Evolutionary conservation across 2,888 invertebrate genomes (phyloP).

Genomic region (Drosophila vallismaia): DNA sequence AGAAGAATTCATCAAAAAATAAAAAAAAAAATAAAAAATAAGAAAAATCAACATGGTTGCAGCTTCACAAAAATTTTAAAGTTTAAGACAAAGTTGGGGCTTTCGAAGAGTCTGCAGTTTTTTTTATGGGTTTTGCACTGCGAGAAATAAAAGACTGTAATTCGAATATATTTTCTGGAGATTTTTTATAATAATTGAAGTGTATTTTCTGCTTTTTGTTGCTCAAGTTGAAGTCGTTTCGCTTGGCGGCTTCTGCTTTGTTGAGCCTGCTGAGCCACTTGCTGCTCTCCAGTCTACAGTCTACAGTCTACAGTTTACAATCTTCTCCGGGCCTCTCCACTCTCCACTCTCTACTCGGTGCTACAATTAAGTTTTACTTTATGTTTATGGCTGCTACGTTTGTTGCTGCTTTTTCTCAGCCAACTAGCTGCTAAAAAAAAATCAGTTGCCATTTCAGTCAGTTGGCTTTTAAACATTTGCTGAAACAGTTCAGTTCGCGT

Average conservation of each 20-base stretch:
- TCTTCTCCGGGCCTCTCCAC: slow-evolving; percentile 14
- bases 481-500: slow-evolving; percentile 81
- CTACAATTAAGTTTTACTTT: slow-evolving; percentile 76
- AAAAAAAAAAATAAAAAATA: slow-evolving; percentile 1
- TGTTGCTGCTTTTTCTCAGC: slow-evolving; percentile 40
- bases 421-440: slow-evolving; percentile 45
- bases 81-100: slow-evolving; percentile 7
- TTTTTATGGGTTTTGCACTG: slow-evolving; percentile 6
- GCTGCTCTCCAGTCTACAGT: slow-evolving; percentile 15
- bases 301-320: no score
- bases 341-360: slow-evolving; percentile 39
- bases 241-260: slow-evolving; percentile 74
- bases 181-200: background rate
- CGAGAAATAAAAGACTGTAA: background rate
- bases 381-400: slow-evolving; percentile 60
- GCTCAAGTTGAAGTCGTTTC: slow-evolving; percentile 58
- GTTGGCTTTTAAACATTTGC: slow-evolving; percentile 82
- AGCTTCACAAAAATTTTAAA: slow-evolving; percentile 24
- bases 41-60: slow-evolving; percentile 15
- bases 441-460: slow-evolving; percentile 73
- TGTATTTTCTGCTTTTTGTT: slow-evolving; percentile 28
- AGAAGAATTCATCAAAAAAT: slow-evolving; percentile 16
- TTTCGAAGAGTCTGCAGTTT: slow-evolving; percentile 20
- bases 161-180: no score
- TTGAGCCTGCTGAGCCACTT: slow-evolving; percentile 28